Evolutionary conservation across 2,797 vertebrate species (phyloP).

Genomic region (Epinephelus coioides): DNA sequence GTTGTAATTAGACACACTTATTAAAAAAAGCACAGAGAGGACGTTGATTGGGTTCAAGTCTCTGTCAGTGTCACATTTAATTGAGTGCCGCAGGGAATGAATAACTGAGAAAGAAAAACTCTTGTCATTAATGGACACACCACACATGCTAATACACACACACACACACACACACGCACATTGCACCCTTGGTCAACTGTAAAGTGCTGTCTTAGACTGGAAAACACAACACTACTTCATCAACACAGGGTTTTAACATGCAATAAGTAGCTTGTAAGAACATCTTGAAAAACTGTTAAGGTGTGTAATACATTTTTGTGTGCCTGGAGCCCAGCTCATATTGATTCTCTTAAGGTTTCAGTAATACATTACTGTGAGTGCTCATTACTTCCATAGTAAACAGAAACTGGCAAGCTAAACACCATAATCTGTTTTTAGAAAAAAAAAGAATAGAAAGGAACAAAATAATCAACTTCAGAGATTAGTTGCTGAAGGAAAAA

Average conservation of each 20-base stretch:
- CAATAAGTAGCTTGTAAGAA: neutral
- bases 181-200: constrained; percentile 9
- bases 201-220: constrained; percentile 9
- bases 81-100: constrained; percentile 45
- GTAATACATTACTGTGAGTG: neutral
- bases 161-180: neutral
- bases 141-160: neutral
- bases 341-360: neutral
- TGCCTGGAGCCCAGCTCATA: neutral
- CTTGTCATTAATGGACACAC: constrained; percentile 16
- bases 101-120: constrained; percentile 46
- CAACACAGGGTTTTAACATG: neutral
- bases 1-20: constrained; percentile 51
- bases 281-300: neutral
- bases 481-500: neutral
- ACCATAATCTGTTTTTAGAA: neutral
- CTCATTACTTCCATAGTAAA: neutral
- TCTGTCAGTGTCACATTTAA: constrained; percentile 60
- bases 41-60: constrained; percentile 62
- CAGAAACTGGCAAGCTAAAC: neutral
- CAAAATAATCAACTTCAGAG: neutral
- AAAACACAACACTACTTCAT: constrained; percentile 15
- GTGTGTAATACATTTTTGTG: constrained; percentile 5
- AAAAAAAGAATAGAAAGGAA: neutral
- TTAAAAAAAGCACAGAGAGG: constrained; percentile 45